A percentile compares a stretch with the other conserved stretches of the same genome.
phyloP scores from a whole-genome alignment of 2,113 vertebrate species.

The Opisthocomus hoazin region DNA sequence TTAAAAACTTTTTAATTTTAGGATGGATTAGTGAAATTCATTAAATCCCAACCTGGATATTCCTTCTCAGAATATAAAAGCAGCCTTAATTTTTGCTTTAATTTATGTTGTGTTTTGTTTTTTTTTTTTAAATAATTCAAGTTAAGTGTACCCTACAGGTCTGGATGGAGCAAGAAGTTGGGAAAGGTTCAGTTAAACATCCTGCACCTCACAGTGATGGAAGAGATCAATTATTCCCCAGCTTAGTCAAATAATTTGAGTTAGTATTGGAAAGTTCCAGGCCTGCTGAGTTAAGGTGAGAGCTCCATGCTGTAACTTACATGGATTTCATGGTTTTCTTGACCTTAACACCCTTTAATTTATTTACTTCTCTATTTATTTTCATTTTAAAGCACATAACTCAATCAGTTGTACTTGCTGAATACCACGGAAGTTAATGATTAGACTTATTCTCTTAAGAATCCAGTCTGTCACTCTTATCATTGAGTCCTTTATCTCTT shows the following conservation, averaged over 20 bases:
- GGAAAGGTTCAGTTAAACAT: not conserved
- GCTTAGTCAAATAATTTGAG: not conserved
- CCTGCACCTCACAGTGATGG: not conserved
- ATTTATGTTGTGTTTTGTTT: not conserved
- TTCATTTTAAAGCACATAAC: not conserved
- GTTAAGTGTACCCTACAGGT: not conserved
- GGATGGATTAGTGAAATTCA: not conserved
- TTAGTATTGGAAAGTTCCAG: not conserved
- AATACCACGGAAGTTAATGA: not conserved
- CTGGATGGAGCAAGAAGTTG: not conserved
- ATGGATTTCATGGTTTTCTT: not conserved
- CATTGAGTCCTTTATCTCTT: not conserved
- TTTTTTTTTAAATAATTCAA: not conserved
- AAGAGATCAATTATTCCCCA: not conserved
- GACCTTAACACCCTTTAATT: too few relatives aligned
- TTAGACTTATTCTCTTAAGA: not conserved
- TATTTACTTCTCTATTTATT: not conserved
- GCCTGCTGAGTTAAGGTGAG: not conserved
- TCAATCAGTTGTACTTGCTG: not conserved
- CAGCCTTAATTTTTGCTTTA: not conserved
- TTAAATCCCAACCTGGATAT: not conserved
- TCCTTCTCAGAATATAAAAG: not conserved
- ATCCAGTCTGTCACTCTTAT: not conserved
- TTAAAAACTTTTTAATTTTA: not conserved
- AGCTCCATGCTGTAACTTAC: not conserved